Evolutionary conservation across 2,888 invertebrate species (phyloP).

Genomic region (Drosophila anceps): DNA sequence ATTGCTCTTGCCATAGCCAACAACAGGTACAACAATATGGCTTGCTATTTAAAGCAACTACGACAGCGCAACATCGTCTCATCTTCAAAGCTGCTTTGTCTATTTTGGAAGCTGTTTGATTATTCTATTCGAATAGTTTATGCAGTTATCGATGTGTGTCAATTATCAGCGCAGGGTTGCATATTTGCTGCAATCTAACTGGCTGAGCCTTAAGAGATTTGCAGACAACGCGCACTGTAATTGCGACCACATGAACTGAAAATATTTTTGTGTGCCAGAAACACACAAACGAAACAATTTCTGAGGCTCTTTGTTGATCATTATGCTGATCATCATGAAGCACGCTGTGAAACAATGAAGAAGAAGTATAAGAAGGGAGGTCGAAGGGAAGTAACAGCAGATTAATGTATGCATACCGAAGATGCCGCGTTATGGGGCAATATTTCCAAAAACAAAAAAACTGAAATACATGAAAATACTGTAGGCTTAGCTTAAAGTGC

Average conservation of each 20-base stretch:
- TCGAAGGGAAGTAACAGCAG: conserved; percentile 11
- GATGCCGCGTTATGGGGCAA: conserved; percentile 31
- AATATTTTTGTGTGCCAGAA: conserved; percentile 44
- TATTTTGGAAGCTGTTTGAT: conserved; percentile 21
- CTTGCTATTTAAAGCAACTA: conserved; percentile 25
- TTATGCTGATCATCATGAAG: conserved; percentile 40
- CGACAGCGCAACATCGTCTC: conserved; percentile 5
- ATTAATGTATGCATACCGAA: conserved; percentile 40
- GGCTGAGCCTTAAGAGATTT: conserved; percentile 7
- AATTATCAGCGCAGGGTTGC: conserved; percentile 28
- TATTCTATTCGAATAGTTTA: conserved; percentile 11
- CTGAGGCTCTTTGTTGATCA: conserved; percentile 33
- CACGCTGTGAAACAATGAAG: conserved; percentile 45
- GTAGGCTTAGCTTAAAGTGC: background rate
- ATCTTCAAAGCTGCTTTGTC: conserved; percentile 12
- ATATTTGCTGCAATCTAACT: conserved; percentile 20
- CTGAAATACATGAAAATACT: no score
- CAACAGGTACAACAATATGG: conserved; percentile 19
- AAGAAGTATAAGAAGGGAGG: conserved; percentile 15
- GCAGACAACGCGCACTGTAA: conserved; percentile 39
- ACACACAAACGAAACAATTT: conserved; percentile 46
- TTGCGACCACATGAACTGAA: conserved; percentile 27
- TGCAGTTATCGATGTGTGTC: conserved; percentile 26
- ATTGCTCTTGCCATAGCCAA: conserved; percentile 40
- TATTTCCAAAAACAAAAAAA: conserved; percentile 48